Conservation (phyloP, 2,113 vertebrate species). For the Polyodon spathula region DNA sequence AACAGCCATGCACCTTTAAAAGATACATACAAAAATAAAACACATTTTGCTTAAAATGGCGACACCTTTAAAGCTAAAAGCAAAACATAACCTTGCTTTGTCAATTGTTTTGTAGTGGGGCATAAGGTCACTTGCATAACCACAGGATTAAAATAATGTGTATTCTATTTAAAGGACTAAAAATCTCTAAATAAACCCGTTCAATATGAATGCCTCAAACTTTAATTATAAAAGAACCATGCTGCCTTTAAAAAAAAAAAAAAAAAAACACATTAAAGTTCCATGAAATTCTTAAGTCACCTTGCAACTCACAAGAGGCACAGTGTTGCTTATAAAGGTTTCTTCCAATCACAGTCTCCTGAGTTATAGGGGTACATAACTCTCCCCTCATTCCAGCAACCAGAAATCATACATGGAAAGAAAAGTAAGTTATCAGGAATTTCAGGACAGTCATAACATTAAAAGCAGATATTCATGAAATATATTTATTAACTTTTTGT, state of each 20-base stretch:
- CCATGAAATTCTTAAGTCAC: too few relatives aligned
- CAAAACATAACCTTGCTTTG: neutral
- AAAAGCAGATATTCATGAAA: too few relatives aligned
- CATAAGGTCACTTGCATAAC: constrained; percentile 12
- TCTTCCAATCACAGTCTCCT: too few relatives aligned
- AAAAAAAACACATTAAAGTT: neutral
- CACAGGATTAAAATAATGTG: neutral
- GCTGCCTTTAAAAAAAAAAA: neutral
- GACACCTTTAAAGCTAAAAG: constrained; percentile 3
- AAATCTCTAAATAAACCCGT: neutral
- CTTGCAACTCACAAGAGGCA: constrained; percentile 2
- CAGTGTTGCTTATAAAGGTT: too few relatives aligned
- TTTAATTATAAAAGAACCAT: constrained; percentile 5
- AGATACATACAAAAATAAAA: constrained; percentile 12
- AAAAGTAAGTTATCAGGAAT: too few relatives aligned
- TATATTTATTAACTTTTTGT: too few relatives aligned
- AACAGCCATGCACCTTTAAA: constrained; percentile 6
- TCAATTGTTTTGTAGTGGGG: constrained; percentile 3
- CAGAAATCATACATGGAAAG: too few relatives aligned
- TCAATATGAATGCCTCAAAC: constrained; percentile 8
- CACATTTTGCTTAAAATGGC: constrained; percentile 5
- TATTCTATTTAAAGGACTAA: neutral
- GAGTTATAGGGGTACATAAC: too few relatives aligned
- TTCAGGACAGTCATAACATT: too few relatives aligned
- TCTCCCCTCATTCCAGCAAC: too few relatives aligned